Conservation (phyloP, 2,797 vertebrate species). For the Allobates femoralis region DNA sequence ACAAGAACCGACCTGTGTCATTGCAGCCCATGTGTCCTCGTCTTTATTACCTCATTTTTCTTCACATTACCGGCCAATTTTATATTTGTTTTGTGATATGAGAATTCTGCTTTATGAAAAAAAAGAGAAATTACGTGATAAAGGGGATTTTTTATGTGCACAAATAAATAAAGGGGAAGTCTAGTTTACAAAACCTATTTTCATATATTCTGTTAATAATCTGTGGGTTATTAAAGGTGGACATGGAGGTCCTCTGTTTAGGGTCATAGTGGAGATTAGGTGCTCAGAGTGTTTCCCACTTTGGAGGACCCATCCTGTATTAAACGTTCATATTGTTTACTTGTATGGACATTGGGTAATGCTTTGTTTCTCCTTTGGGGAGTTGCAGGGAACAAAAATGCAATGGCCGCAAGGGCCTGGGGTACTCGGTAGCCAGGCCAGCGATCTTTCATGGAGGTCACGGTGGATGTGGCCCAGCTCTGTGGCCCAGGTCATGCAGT, state of each 20-base stretch:
- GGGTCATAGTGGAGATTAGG: neutral
- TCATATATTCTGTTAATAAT: neutral
- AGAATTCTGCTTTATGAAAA: neutral
- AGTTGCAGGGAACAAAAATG: neutral
- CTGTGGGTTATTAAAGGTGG: too few relatives aligned
- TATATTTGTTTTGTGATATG: neutral
- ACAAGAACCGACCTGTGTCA: conserved; percentile 39
- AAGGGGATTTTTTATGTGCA: neutral
- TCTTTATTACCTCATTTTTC: neutral
- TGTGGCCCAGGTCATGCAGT: too few relatives aligned
- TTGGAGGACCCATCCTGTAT: neutral
- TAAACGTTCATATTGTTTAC: neutral
- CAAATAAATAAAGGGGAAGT: neutral
- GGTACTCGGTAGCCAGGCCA: too few relatives aligned
- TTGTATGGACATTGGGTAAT: neutral
- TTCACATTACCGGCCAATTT: neutral
- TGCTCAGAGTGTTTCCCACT: neutral
- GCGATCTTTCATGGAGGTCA: too few relatives aligned
- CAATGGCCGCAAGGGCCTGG: too few relatives aligned
- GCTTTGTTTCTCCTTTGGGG: neutral
- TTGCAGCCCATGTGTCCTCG: neutral
- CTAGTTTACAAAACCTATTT: neutral
- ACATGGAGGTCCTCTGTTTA: too few relatives aligned
- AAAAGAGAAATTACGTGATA: neutral
- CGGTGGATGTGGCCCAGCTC: too few relatives aligned